Evolutionary conservation across 2,797 vertebrate species (phyloP), one percentile per base, ranked within the genome.

Genomic region (Muscicapa striata): DNA sequence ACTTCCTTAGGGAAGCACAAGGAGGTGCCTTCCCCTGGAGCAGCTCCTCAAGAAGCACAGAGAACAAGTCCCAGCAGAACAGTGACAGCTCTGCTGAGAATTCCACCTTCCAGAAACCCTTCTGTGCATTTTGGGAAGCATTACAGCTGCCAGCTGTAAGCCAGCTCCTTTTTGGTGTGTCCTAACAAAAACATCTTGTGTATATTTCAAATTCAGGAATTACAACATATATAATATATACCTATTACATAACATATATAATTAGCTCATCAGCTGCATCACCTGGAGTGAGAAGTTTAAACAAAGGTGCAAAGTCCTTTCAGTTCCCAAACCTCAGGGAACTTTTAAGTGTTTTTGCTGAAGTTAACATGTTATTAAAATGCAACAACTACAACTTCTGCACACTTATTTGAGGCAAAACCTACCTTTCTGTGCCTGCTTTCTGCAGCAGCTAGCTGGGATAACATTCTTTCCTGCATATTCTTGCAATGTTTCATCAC

Each of bases 391-490:
- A 2, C 15, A 70, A 59, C 34, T 66, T 36, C 48, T 43, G 61
- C 58, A 43, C 18, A 13, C 34, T 43, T 21, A 26, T 5, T 0
- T 34, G 84, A 78, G 58, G 43, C 49, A 57, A 64, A 72, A 63
- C 98, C 86, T 73, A 99, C 99, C 98, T 99, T 98, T 72, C 98
- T 98, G 98, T 99, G 99, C 63, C 99, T 96, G 98, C 97, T 99
- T 96, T 99, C 99, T 0, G 99, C 98, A 6, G 99, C 98, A 9
- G 99, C 98, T 66, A 99, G 96, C 69, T 99, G 99, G 70, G 98
- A 98, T 97, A 99, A 97, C 99, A 99, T 99, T 92, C 98, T 99
- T 87, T 99, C 99, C 96, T 99, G 99, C 99, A 99, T 99, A 84
- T 97, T 98, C 97, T 99, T 99, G 96, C 99, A 99, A 79, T 99